Percentiles rank a stretch among this genome's conserved stretches.
These are phyloP conservation scores for Willowsia nigromaculata DNA, from an alignment of 2,888 invertebrate species.

Conservation along the genomic window DNA sequence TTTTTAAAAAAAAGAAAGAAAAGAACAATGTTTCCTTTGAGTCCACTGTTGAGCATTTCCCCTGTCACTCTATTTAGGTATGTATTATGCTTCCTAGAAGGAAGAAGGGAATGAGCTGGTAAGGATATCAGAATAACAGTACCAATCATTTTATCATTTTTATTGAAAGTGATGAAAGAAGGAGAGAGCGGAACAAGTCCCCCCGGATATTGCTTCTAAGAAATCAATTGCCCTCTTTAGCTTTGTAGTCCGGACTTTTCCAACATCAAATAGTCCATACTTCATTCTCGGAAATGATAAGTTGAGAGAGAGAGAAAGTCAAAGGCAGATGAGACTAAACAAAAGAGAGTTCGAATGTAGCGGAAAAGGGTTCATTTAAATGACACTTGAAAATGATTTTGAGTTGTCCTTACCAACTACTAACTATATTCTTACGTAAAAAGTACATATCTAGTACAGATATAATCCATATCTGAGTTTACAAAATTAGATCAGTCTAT, in stretches of 20 bases:
- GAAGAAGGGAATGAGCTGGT: conserved; percentile 9
- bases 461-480: too few species aligned
- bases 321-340: conserved; percentile 35
- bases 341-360: neutral
- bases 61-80: neutral
- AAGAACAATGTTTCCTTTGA: neutral
- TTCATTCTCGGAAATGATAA: conserved; percentile 44
- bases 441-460: neutral
- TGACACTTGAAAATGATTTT: conserved; percentile 11
- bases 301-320: neutral
- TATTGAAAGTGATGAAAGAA: conserved; percentile 41
- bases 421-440: neutral
- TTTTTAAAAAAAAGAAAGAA: neutral
- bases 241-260: conserved; percentile 21
- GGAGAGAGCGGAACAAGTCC: conserved; percentile 11
- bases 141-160: conserved; percentile 37
- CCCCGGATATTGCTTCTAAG: conserved; percentile 49
- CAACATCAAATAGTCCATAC: conserved; percentile 48
- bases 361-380: conserved; percentile 30
- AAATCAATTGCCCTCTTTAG: conserved; percentile 24
- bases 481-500: too few species aligned
- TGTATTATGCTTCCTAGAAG: neutral
- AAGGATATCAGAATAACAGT: conserved; percentile 34
- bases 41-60: conserved; percentile 8
- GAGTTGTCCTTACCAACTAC: neutral